Base-by-base conservation (phyloP, 2,888 invertebrate species). In the Drosophila setosimentum region DNA sequence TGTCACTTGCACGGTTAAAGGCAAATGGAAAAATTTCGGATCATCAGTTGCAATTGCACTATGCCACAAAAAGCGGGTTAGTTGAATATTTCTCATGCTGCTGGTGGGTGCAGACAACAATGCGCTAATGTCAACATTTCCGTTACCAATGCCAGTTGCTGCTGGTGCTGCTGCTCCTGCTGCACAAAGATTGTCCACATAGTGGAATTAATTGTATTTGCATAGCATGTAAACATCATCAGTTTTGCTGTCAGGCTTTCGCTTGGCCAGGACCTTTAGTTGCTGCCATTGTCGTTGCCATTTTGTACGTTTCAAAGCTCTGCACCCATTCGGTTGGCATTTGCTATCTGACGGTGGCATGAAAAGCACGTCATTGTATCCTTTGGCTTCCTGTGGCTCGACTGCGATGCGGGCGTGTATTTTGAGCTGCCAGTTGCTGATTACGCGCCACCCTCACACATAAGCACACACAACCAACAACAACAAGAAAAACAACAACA, bases 171-270 rank as follows among this genome's bases (percentile, higher is more conserved):
- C 45, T 57, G 62, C 16, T 65, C 50, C 72, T 73, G 73, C 76
- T 67, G 78, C 73, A 76, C 77, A 74, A 72, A 80, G 82, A 86
- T 77, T 80, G 87, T 70, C 78, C 86, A 84, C 89, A 87, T 85
- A 76, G 86, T 83, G 86, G 87, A 89, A 87, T 87, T 87, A 90
- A 89, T 89, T 90, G 89, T 90, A 90, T 90, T 90, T 89, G 85
- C 85, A 83, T 89, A 80, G 90, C 72, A 83, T 80, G 90, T 82
- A 87, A 87, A 87, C 83, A 85, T 76, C 87, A 85, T 83, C 87
- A 83, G 73, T 79, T 81, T 86, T 88, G 86, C 71, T 66, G 72
- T 61, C 78, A 83, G 80, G 68, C 67, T 74, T 67, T 54, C 51
- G 53, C 30, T n/a, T 29, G 21, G 42, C 66, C 35, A 53, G 45